Base-by-base conservation (phyloP, 1,140 invertebrate genomes). In the Berghia stephanieae region DNA sequence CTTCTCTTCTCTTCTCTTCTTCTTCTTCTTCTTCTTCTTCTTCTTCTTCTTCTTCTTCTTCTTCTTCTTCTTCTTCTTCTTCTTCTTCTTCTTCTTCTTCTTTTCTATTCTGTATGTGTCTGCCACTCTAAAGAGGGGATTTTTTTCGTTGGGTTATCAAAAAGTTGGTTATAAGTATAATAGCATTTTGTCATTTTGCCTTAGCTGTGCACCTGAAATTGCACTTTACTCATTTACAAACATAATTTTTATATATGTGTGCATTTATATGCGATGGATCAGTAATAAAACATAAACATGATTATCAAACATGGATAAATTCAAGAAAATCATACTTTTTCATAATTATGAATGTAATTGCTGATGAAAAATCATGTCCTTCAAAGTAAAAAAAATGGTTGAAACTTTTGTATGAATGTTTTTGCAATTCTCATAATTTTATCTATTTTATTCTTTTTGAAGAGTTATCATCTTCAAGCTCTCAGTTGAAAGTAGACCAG, bases 401-500 rank as follows among this genome's bases (percentile, higher is more conserved):
- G 60, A 42, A 18, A 44, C 42, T 36, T 38, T 6, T 52, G 43
- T 24, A 36, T 42, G n/a, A 38, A 18, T 18, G 27, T 77, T 6
- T 34, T 68, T 3, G 34, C 60, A 38, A 68, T 60, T 49, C 21
- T 16, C 36, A 21, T 16, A 44, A 31, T 34, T 42, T 21, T 55
- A 55, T 21, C 6, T 40, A 43, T 40, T 31, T 16, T 40, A 24
- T 46, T 21, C 52, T 52, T 42, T 40, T 42, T 70, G 55, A 34
- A 24, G 31, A 73, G 8, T 66, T 75, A 38, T 43, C 49, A 80
- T 69, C 81, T 55, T 73, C 74, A 36, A 79, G 74, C 66, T 82
- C 83, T 63, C 82, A 84, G 63, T 78, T 85, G 1, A 77, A 67
- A 52, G 74, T 82, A 60, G 82, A 87, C 79, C 57, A 83, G 63